phyloP scores from a whole-genome alignment of 2,888 invertebrate species.

The Latrodectus elegans region DNA sequence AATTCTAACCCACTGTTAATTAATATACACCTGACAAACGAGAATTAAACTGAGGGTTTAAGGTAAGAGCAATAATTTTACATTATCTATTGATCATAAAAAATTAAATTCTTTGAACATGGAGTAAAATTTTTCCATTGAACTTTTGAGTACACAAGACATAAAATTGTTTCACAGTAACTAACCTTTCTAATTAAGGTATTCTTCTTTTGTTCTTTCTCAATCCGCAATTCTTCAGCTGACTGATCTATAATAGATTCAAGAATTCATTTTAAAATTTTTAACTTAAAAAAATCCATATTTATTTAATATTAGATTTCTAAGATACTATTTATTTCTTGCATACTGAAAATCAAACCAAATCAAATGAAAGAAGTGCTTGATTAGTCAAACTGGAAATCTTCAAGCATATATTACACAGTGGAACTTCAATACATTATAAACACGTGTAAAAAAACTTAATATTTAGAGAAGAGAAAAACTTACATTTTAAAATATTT shows the following conservation, averaged over 20 bases:
- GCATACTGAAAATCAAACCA: neutral
- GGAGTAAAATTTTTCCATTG: no score
- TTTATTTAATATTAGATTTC: neutral
- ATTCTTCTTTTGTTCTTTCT: conserved; percentile 96
- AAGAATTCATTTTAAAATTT: no score
- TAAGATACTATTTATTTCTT: neutral
- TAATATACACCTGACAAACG: no score
- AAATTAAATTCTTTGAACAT: no score
- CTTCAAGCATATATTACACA: neutral
- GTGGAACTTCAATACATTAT: no score
- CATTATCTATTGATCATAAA: no score
- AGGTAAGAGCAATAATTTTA: no score
- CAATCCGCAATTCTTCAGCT: conserved; percentile 94
- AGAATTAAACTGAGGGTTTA: no score
- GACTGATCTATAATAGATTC: conserved; percentile 82
- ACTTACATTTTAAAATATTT: conserved; percentile 88
- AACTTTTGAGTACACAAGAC: no score
- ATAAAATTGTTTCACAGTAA: neutral
- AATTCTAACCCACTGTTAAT: no score
- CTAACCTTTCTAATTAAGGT: conserved; percentile 79
- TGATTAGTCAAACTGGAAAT: no score
- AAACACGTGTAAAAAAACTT: neutral
- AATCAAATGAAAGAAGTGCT: neutral
- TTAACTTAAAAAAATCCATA: no score
- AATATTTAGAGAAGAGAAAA: conserved; percentile 4